Evolutionary conservation across 2,113 vertebrate species (phyloP), one percentile per base, ranked within the genome.

Genomic region (Dasyprocta punctata): DNA sequence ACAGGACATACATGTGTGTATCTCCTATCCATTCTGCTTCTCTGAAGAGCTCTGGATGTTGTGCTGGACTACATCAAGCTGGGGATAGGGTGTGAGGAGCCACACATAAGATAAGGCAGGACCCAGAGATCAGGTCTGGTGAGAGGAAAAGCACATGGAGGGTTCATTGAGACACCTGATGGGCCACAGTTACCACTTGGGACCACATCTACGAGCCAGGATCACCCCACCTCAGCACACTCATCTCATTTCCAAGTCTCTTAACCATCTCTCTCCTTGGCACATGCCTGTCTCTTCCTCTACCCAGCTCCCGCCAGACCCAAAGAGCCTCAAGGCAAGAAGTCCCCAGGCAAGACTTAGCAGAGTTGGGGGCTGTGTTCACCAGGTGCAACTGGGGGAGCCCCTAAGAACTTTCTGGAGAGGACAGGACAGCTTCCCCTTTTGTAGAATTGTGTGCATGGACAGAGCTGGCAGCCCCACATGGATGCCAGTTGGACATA

Each of bases 1-100:
- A 41, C 0, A 71, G 16, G 16, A 56, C 20, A 19, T 3, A 26
- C 17, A 2, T 16, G 20, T 24, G 5, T 47, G 8, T 26, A 5
- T 17, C 30, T 63, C n/a, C 17, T 28, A 16, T 6, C 49, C 49
- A 30, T 4, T 67, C 49, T 47, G 63, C 28, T 94, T 91, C 67
- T 91, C 28, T 30, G 24, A n/a, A 80, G 38, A 86, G 33, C 38
- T 52, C 71, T 28, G 44, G 63, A 16, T 41, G 26, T 67, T 3
- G 11, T 6, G 36, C 63, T 58, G 30, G 60, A 69, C 22, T 1
- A 8, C 77, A 47, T 47, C 24, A 87, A 58, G 14, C 6, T 44
- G 24, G 61, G 61, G 3, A 4, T 54, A 77, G 10, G 54, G 44
- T 28, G 2, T 44, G 41, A 89, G 41, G 20, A 92, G 5, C 11